Evolutionary conservation across 2,888 invertebrate species (phyloP).

Genomic region (Campopleginae sp.): DNA sequence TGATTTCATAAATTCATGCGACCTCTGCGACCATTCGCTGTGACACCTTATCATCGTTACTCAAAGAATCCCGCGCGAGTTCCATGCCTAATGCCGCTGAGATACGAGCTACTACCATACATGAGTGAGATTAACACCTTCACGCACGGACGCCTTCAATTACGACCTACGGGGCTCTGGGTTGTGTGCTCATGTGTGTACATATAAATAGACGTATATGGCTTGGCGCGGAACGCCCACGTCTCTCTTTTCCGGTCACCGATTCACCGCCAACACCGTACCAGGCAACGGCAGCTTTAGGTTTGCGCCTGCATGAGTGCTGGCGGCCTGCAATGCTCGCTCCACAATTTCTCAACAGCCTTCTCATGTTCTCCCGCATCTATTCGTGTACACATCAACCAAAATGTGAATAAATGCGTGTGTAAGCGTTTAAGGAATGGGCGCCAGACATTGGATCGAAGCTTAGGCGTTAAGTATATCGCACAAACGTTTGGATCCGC

Average conservation of each 20-base stretch:
- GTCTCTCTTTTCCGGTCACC: slow-evolving; percentile 64
- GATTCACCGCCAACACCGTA: slow-evolving; percentile 46
- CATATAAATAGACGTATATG: background rate
- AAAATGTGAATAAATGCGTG: background rate
- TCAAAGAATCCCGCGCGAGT: slow-evolving; percentile 62
- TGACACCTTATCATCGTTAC: slow-evolving; percentile 66
- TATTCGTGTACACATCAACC: background rate
- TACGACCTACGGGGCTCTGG: slow-evolving; percentile 62
- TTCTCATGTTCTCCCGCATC: slow-evolving; percentile 1
- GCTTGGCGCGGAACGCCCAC: slow-evolving; percentile 60
- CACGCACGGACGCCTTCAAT: slow-evolving; percentile 72
- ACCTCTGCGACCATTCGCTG: slow-evolving; percentile 62
- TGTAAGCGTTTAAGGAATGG: slow-evolving; percentile 44
- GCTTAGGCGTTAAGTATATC: slow-evolving; percentile 46
- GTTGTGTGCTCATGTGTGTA: slow-evolving; percentile 9
- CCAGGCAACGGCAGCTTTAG: slow-evolving; percentile 36
- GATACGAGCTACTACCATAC: slow-evolving; percentile 66
- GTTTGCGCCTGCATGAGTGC: background rate
- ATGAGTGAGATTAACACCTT: slow-evolving; percentile 70
- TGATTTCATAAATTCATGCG: slow-evolving; percentile 58
- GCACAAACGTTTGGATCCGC: slow-evolving; percentile 51
- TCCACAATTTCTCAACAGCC: slow-evolving; percentile 33
- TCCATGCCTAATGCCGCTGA: slow-evolving; percentile 68
- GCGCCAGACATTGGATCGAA: slow-evolving; percentile 25
- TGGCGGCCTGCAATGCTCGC: slow-evolving; percentile 11